Evolutionary conservation across 2,797 vertebrate species (phyloP).

Genomic region (Chiroxiphia lanceolata): DNA sequence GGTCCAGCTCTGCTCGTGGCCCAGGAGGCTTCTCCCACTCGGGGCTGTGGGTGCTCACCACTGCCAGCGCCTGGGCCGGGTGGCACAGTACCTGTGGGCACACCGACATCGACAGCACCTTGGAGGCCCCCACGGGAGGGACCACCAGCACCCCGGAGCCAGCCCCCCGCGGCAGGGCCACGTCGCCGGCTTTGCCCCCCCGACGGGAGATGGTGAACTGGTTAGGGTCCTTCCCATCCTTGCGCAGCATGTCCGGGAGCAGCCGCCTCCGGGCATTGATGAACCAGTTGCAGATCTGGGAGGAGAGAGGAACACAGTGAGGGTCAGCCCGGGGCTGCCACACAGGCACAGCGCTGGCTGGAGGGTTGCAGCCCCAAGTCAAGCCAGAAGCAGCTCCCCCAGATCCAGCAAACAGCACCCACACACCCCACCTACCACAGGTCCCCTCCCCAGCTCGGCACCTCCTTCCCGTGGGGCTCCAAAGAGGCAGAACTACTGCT

Average conservation of each 20-base stretch:
- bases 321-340: background rate
- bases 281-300: conserved; percentile 98
- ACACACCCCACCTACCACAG: fast-evolving
- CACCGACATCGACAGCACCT: conserved; percentile 83
- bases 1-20: conserved; percentile 71
- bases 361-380: background rate
- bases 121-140: conserved; percentile 70
- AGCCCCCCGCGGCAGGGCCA: conserved; percentile 64
- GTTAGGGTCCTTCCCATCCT: conserved; percentile 94
- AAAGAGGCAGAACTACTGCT: background rate
- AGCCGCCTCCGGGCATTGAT: conserved; percentile 94
- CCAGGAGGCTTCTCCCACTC: conserved; percentile 80
- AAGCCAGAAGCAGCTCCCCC: background rate
- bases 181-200: conserved; percentile 77
- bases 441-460: background rate
- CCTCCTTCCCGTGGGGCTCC: background rate
- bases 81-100: conserved; percentile 85
- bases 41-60: conserved; percentile 53
- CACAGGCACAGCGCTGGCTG: fast-evolving
- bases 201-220: conserved; percentile 95
- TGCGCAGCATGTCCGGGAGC: conserved; percentile 92
- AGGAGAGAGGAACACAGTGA: background rate
- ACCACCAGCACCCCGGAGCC: conserved; percentile 71
- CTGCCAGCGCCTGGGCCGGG: conserved; percentile 70
- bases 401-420: background rate